Evolutionary conservation across 1,140 invertebrate genomes (phyloP).

Genomic region (Neodiprion pinetum): DNA sequence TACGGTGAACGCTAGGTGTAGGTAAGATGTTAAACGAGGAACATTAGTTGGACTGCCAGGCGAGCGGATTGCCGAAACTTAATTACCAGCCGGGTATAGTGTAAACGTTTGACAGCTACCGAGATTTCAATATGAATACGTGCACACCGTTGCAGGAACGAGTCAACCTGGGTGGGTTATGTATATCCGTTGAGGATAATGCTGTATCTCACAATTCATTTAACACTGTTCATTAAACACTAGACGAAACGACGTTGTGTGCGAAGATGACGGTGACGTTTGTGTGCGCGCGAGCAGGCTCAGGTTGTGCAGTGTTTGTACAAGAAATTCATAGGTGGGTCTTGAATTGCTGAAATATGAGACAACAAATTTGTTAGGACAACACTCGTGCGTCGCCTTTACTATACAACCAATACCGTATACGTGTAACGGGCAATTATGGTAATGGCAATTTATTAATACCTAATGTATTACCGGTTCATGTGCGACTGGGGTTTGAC

Average conservation of each 20-base stretch:
- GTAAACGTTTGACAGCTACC: constrained; percentile 4
- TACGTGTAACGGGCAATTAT: constrained; percentile 4
- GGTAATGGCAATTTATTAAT: background rate
- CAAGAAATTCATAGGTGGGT: background rate
- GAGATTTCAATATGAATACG: background rate
- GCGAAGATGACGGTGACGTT: too few species aligned
- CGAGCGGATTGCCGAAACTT: background rate
- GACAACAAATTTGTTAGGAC: constrained; percentile 2
- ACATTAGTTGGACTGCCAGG: background rate
- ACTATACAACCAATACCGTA: too few species aligned
- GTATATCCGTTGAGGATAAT: too few species aligned
- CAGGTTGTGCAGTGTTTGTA: too few species aligned
- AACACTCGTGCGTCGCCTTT: background rate
- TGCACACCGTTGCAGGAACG: background rate
- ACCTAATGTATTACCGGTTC: background rate
- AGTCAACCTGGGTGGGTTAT: too few species aligned
- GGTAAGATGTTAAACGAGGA: background rate
- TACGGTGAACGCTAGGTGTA: background rate
- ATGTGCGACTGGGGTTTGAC: too few species aligned
- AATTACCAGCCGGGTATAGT: background rate
- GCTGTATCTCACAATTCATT: background rate
- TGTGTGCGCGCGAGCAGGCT: too few species aligned
- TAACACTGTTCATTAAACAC: background rate
- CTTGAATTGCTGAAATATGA: constrained; percentile 1
- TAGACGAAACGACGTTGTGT: too few species aligned